Evolutionary conservation across 2,888 invertebrate genomes (phyloP), one percentile per base, ranked within the genome.

Genomic region (Cryptosula pallasiana): DNA sequence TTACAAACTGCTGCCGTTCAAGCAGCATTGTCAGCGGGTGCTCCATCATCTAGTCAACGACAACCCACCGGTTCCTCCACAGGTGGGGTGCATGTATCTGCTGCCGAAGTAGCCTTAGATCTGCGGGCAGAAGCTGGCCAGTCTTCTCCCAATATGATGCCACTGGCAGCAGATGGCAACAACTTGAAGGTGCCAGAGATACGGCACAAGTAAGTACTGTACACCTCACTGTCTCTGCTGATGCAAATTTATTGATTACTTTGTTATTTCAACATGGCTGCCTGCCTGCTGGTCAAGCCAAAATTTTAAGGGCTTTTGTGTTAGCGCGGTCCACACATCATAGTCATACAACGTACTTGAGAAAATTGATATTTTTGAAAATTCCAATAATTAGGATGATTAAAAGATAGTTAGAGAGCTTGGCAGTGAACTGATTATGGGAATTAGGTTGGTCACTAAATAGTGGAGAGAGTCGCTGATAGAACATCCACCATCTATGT

Each of bases 171-270:
- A 29, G 63, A 20, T 27, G 29, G 13, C 2, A 34, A 13, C 25
- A 27, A 34, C 63, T 32, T 63, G 2, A 63, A 63, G 34, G 32
- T 63, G 9, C 63, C 63, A 34, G 63, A 63, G 63, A 63, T 63
- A 63, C 2, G 63, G 34, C 29, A 27, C 63, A 63, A 63, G 63
- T 63, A 32, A 63, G 63, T 34, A n/a, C 5, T 20, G 5, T 45
- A 45, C 9, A 20, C 5, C 45, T 13, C 45, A 20, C 45, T 45
- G 20, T 45, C 45, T 45, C 45, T 20, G 5, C 20, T 45, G 45
- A 5, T 20, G 45, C 45, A 5, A 13, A 13, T 20, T 45, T 45
- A 45, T 45, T 45, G 45, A 45, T 45, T 45, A 20, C 45, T 20
- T 13, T 45, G 45, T 45, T n/a, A n/a, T n/a, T n/a, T 13, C 45